Base-by-base conservation (phyloP, 2,888 invertebrate genomes). In the Chymomyza procnemis region DNA sequence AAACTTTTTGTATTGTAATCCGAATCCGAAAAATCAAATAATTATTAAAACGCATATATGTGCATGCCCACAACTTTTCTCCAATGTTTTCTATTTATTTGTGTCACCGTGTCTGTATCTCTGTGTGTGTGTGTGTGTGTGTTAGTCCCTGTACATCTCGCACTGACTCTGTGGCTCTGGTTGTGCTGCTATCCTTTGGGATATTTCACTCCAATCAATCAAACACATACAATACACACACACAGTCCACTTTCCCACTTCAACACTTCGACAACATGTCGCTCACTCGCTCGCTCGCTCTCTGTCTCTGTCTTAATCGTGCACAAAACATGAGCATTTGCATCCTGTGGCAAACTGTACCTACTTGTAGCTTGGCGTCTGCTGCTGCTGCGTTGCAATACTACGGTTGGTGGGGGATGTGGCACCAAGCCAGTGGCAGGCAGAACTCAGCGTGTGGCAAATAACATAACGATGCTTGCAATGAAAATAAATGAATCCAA, bases 1-100 rank as follows among this genome's bases (percentile, higher is more conserved):
- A 41, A 41, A 41, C 34, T 41, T 41, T 41, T 41, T 41, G 34
- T 41, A 41, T 41, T 41, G n/a, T 34, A 30, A 58, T 18, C 19
- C 12, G 56, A 30, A 21, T 30, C 4, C 47, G n/a, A n/a, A 19
- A 52, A 56, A 65, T 65, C 64, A 64, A 75, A 74, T 62, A 34
- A 18, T 54, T 54, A 64, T 50, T 46, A 54, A 67, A 52, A 63
- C 19, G 34, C 57, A 18, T 19, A 18, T 19, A 19, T 18, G 16
- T 50, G 50, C 50, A 61, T 63, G 48, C 22, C 52, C 26, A n/a
- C n/a, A 55, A 19, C 16, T 18, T 50, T 50, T 50, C 50, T 55
- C 12, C 46, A 63, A 61, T 63, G 68, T 75, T 63, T 61, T 54
- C 66, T 62, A 74, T 72, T 68, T 41, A 61, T 66, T 66, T 57